Conservation (phyloP, 1,140 invertebrate species). For the Euura saliciscinereae region DNA sequence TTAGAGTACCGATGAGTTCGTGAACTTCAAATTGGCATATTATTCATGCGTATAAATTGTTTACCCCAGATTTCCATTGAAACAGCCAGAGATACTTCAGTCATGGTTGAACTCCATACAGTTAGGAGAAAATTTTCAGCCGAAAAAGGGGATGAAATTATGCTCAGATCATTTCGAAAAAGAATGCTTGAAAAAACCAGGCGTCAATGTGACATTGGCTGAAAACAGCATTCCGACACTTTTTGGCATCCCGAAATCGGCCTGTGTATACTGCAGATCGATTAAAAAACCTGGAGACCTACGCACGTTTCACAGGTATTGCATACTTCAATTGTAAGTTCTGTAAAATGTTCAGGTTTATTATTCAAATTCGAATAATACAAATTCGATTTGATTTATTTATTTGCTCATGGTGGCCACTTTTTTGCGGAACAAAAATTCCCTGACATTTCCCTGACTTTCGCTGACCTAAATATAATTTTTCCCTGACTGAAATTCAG, state of each 20-base stretch:
- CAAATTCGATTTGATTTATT: too few species aligned
- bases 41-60: not conserved
- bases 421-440: too few species aligned
- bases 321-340: not conserved
- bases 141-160: not conserved
- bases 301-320: not conserved
- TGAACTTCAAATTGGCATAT: conserved; percentile 3
- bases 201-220: conserved; percentile 3
- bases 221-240: not conserved
- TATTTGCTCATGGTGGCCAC: too few species aligned
- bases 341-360: conserved; percentile 2
- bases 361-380: too few species aligned
- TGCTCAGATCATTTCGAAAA: not conserved
- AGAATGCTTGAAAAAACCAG: conserved; percentile 2
- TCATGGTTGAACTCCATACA: conserved; percentile 1
- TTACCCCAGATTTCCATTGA: not conserved
- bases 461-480: too few species aligned
- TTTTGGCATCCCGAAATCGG: not conserved
- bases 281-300: not conserved
- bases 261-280: not conserved
- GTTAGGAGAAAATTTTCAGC: not conserved
- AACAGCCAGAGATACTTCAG: not conserved
- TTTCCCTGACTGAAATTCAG: too few species aligned
- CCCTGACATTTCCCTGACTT: too few species aligned
- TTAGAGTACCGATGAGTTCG: not conserved